Evolutionary conservation across 1,140 invertebrate species (phyloP), one percentile per base, ranked within the genome.

Genomic region (Zaprionus capensis): DNA sequence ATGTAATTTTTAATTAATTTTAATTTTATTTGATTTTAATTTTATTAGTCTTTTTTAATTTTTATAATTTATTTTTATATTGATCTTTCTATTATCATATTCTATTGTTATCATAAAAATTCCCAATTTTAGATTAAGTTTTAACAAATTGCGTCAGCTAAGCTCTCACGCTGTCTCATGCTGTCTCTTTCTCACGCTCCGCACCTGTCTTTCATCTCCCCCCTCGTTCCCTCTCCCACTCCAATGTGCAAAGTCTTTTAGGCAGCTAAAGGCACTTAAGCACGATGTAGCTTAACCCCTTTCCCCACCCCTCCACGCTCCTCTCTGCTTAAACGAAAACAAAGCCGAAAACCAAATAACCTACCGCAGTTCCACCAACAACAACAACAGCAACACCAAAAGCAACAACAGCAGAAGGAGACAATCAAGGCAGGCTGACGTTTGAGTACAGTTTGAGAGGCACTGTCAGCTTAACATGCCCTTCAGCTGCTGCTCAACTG

Each of bases 401-500:
- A 55, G 26, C 14, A 58, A 17, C 28, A 38, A 7, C n/a, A 7
- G 38, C 51, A 58, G 28, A 31, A 53, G 55, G 34, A 38, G 44
- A 65, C 77, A 76, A 80, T 76, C 82, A 85, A 84, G 56, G 56
- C 73, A 78, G 79, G 38, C 69, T 67, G 70, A 72, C 58, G 66
- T 64, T 81, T 78, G 67, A 84, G 53, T 44, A 82, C 76, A 87
- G 84, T 82, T 87, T 80, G 79, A 78, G 74, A 74, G 78, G 38
- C 70, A 67, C 49, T 76, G 69, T 72, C 73, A 76, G 73, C 31
- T 68, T 61, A 59, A 69, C 34, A 65, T 71, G 66, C 66, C 71
- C 71, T 74, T 70, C 71, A 68, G 56, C 65, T 73, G 64, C 57
- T 31, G 34, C 70, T 71, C 56, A 62, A 61, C 65, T 69, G 55